Evolutionary conservation across 1,140 invertebrate genomes (phyloP).

Genomic region (Pseudoatta argentina): DNA sequence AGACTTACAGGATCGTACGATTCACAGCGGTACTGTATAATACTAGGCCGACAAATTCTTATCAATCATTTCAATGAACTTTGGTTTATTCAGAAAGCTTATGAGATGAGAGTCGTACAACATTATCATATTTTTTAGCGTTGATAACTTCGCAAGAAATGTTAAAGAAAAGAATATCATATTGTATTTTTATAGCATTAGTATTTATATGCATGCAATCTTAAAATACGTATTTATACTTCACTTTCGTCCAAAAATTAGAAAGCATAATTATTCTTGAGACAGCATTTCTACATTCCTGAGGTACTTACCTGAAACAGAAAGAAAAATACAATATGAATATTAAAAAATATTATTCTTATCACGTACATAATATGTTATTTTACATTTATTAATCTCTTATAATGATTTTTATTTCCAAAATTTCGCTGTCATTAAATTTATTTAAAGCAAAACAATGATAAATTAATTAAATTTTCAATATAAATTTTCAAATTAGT

Average conservation of each 20-base stretch:
- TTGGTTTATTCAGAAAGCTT: slow-evolving; percentile 32
- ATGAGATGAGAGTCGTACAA: not conserved
- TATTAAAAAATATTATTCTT: not conserved
- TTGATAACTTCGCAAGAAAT: not conserved
- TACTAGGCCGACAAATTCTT: slow-evolving; percentile 29
- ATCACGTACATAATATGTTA: not conserved
- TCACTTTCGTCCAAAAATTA: not conserved
- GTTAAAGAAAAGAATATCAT: not conserved
- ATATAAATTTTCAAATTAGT: not conserved
- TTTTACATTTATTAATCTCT: not conserved
- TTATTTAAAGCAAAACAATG: not conserved
- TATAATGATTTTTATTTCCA: not conserved
- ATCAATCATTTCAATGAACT: slow-evolving; percentile 58
- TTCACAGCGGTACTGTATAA: slow-evolving; percentile 31
- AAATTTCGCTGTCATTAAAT: not conserved
- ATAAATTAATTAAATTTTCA: not conserved
- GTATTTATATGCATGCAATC: not conserved
- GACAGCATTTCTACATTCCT: not conserved
- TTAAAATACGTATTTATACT: slow-evolving; percentile 29
- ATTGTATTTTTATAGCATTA: not conserved
- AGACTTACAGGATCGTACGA: slow-evolving; percentile 30
- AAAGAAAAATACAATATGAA: slow-evolving; percentile 24
- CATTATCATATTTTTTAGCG: slow-evolving; percentile 2
- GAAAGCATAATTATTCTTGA: slow-evolving; percentile 4
- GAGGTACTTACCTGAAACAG: slow-evolving; percentile 60